Evolutionary conservation across 2,113 vertebrate species (phyloP).

Genomic region (Chaetura pelagica): DNA sequence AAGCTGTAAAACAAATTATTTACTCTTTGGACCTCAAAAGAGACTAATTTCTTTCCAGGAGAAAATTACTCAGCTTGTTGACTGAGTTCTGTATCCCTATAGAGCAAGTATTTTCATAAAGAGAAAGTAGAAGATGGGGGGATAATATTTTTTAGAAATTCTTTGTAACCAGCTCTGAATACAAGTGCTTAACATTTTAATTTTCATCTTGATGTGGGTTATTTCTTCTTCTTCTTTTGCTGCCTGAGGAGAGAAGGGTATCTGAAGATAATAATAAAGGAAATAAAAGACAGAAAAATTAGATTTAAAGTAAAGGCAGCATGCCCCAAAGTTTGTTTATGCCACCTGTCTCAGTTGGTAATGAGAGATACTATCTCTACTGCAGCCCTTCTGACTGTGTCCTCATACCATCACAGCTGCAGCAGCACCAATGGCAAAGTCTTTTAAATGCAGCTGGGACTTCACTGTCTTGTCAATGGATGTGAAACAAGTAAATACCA

Average conservation of each 20-base stretch:
- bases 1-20: background rate
- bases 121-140: background rate
- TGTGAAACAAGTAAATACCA: background rate
- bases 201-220: background rate
- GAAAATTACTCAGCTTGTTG: background rate
- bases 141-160: background rate
- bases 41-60: background rate
- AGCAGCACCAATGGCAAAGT: background rate
- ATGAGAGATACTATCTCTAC: background rate
- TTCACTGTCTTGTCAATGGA: background rate
- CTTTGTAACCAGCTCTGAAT: background rate
- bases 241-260: background rate
- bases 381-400: background rate
- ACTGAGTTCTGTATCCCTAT: background rate
- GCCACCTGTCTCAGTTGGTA: background rate
- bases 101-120: background rate
- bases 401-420: background rate
- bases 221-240: background rate
- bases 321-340: background rate
- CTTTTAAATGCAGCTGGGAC: background rate
- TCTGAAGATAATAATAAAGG: background rate
- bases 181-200: background rate
- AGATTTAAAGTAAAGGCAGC: background rate
- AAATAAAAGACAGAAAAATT: background rate
- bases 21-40: background rate